Conservation (phyloP, 2,888 invertebrate genomes). For the Protonemura montana region DNA sequence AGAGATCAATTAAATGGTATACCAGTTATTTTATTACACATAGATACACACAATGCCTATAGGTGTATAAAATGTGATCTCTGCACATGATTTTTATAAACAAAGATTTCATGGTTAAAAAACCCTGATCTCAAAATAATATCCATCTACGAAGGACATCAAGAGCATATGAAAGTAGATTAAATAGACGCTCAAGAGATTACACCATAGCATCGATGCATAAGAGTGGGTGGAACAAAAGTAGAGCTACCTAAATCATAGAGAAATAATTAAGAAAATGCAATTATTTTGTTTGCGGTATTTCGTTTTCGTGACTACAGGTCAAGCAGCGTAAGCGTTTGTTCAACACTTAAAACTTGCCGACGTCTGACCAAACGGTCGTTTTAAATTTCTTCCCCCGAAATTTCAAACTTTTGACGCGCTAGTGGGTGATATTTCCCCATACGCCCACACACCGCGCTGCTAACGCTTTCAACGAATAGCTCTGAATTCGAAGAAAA, state of each 20-base stretch:
- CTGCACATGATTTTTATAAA: background rate
- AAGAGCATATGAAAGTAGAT: slow-evolving; percentile 13
- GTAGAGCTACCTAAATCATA: background rate
- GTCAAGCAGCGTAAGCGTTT: no score
- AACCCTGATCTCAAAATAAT: slow-evolving; percentile 22
- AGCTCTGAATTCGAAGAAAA: background rate
- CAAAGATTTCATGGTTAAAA: slow-evolving; percentile 22
- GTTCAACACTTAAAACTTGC: no score
- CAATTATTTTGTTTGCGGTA: background rate
- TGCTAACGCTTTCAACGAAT: background rate
- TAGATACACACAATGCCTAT: background rate
- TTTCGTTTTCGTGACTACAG: background rate
- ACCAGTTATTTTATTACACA: slow-evolving; percentile 7
- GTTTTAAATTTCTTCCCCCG: background rate
- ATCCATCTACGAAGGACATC: slow-evolving; percentile 24
- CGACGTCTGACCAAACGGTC: background rate
- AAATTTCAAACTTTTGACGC: background rate
- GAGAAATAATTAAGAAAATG: background rate
- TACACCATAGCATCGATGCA: background rate
- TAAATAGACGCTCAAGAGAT: background rate
- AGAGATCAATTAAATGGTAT: slow-evolving; percentile 7
- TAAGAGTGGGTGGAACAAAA: slow-evolving; percentile 25
- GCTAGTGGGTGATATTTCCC: slow-evolving; percentile 16
- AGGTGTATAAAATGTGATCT: slow-evolving; percentile 7
- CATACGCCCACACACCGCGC: background rate